Conservation (phyloP, 2,888 invertebrate genomes). For the Geotrupes spiniger region DNA sequence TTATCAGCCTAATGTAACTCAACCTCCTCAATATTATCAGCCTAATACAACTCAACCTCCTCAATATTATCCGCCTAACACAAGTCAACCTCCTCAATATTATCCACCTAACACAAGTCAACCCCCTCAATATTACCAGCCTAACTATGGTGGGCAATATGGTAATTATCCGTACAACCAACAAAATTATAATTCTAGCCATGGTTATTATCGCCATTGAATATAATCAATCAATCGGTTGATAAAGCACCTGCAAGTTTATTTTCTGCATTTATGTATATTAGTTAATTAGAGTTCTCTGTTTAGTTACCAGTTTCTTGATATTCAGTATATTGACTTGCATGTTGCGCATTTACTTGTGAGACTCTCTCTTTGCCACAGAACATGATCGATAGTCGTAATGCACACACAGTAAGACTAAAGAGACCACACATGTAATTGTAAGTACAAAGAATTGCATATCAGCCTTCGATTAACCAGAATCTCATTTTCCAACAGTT, state of each 20-base stretch:
- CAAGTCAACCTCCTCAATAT: slow-evolving; percentile 13
- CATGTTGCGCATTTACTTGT: too few species aligned
- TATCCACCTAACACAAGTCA: slow-evolving; percentile 14
- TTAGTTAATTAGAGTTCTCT: too few species aligned
- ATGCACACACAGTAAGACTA: too few species aligned
- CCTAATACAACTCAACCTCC: slow-evolving; percentile 10
- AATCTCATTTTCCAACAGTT: too few species aligned
- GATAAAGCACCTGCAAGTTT: not conserved
- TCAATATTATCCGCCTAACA: slow-evolving; percentile 19
- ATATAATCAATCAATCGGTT: not conserved
- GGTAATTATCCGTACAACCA: not conserved
- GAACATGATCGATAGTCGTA: too few species aligned
- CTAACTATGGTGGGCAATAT: slow-evolving; percentile 2
- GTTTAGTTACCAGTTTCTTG: too few species aligned
- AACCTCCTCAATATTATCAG: slow-evolving; percentile 16
- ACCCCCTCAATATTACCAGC: slow-evolving; percentile 11
- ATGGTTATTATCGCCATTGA: slow-evolving; percentile 2
- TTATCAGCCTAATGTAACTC: slow-evolving; percentile 14
- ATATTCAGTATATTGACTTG: too few species aligned
- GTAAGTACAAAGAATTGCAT: too few species aligned
- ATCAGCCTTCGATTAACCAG: too few species aligned
- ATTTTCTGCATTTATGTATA: too few species aligned
- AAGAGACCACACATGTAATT: too few species aligned
- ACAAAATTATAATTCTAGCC: slow-evolving; percentile 4
- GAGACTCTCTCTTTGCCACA: too few species aligned